These are phyloP conservation scores for Pseudeuparius sepicola DNA, from an alignment of 2,888 invertebrate species.

Conservation along the genomic window DNA sequence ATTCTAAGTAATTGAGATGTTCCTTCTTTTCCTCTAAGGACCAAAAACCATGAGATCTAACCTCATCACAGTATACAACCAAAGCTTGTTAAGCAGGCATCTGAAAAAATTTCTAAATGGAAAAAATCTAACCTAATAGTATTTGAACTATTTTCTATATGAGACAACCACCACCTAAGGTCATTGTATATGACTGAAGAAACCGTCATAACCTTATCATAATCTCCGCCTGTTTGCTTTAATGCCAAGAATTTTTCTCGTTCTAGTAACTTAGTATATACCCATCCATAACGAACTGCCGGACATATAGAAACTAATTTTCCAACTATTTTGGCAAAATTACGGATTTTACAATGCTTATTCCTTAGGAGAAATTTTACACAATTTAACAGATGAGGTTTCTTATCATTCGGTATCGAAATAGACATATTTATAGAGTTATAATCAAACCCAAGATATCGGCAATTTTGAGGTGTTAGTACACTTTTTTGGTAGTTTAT, in stretches of 20 bases:
- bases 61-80: slow-evolving; percentile 19
- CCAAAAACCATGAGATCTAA: slow-evolving; percentile 22
- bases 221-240: background rate
- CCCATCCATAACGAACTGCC: slow-evolving; percentile 19
- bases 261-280: slow-evolving; percentile 13
- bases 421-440: slow-evolving; percentile 4
- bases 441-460: slow-evolving; percentile 9
- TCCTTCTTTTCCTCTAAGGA: slow-evolving; percentile 13
- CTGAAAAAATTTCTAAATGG: slow-evolving; percentile 22
- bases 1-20: no score
- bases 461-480: slow-evolving; percentile 5
- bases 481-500: slow-evolving; percentile 4
- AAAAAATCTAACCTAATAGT: slow-evolving; percentile 12
- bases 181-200: slow-evolving; percentile 1
- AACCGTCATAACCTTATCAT: slow-evolving; percentile 3
- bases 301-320: slow-evolving; percentile 20
- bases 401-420: slow-evolving; percentile 10
- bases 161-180: slow-evolving; percentile 6
- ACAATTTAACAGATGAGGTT: background rate
- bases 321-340: slow-evolving; percentile 18
- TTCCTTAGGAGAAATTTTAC: slow-evolving; percentile 3
- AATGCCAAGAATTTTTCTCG: slow-evolving; percentile 9
- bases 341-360: slow-evolving; percentile 8
- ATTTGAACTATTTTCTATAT: no score
- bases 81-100: slow-evolving; percentile 22